Evolutionary conservation across 2,888 invertebrate species (phyloP).

Genomic region (Abscondita cerata): DNA sequence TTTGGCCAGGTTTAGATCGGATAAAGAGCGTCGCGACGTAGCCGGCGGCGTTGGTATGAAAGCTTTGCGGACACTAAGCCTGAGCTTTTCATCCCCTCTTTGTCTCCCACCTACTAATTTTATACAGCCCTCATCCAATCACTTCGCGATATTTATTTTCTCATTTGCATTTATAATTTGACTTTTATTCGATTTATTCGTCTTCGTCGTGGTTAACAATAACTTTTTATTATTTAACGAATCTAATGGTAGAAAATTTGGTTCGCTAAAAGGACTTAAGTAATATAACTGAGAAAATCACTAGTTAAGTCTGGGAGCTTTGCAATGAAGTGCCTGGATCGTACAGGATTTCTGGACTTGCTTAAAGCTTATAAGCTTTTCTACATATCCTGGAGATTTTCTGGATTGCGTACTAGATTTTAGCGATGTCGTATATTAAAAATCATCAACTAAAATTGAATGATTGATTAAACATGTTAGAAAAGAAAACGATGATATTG

Average conservation of each 20-base stretch:
- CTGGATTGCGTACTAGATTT: constrained; percentile 42
- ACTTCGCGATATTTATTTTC: constrained; percentile 59
- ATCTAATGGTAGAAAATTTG: background rate
- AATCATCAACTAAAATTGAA: background rate
- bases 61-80: constrained; percentile 59
- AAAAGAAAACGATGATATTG: too few species aligned
- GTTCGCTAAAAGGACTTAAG: constrained; percentile 20
- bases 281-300: constrained; percentile 28
- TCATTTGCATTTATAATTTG: constrained; percentile 42
- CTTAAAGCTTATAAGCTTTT: constrained; percentile 43
- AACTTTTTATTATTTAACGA: constrained; percentile 10
- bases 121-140: constrained; percentile 55
- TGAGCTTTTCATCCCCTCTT: constrained; percentile 51
- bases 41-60: constrained; percentile 56
- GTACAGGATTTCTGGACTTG: constrained; percentile 39
- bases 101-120: constrained; percentile 48
- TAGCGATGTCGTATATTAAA: constrained; percentile 14
- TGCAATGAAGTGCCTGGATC: constrained; percentile 36
- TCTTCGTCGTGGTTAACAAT: constrained; percentile 14
- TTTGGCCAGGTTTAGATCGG: constrained; percentile 59
- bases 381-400: constrained; percentile 46
- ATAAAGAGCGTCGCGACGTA: constrained; percentile 63
- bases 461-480: too few species aligned
- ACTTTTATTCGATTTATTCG: constrained; percentile 26
- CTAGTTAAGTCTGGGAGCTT: constrained; percentile 27